Percentiles rank a stretch among this genome's conserved stretches.
Conservation (phyloP, 2,888 invertebrate genomes). For the Apodemia mormo region DNA sequence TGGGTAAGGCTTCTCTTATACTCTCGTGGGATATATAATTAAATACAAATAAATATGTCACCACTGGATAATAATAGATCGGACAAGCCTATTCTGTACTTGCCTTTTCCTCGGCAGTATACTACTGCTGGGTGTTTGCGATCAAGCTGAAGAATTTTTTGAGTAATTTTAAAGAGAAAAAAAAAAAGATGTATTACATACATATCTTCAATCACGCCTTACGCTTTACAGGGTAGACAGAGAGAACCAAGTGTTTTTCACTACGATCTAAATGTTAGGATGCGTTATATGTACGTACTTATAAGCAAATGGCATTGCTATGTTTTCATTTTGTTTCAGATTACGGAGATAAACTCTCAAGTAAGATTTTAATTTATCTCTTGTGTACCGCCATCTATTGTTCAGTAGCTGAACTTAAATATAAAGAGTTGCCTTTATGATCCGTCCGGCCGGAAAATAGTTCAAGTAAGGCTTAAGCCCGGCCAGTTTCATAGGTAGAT, state of each 20-base stretch:
- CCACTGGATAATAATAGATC: background rate
- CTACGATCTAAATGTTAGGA: background rate
- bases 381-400: background rate
- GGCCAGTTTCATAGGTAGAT: background rate
- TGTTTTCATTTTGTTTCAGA: conserved; percentile 37
- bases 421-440: background rate
- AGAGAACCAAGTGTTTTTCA: background rate
- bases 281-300: background rate
- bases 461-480: too few relatives aligned
- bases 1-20: conserved; percentile 21
- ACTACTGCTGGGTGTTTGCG: background rate
- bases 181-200: too few relatives aligned
- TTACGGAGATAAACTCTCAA: conserved; percentile 49
- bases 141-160: too few relatives aligned
- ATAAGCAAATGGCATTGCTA: background rate
- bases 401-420: too few relatives aligned
- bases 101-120: background rate
- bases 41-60: background rate
- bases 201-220: background rate
- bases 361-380: conserved; percentile 41
- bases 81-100: too few relatives aligned
- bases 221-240: background rate
- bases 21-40: too few relatives aligned
- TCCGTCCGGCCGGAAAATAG: background rate
- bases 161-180: too few relatives aligned